These are phyloP conservation scores for Pipistrellus kuhlii DNA, from an alignment of 2,797 vertebrate genomes.

Conservation along the genomic window DNA sequence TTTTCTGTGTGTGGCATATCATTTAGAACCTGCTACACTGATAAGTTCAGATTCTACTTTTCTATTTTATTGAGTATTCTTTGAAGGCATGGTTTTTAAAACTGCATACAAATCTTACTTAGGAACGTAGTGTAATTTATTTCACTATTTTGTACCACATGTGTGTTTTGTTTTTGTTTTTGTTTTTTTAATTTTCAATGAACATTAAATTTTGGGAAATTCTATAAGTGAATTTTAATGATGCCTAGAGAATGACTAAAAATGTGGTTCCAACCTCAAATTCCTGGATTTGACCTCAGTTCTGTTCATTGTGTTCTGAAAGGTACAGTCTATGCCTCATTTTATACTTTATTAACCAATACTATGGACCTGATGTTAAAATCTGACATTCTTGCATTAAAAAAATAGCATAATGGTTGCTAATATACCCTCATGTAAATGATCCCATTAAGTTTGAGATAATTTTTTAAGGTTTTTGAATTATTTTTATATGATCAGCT, in stretches of 20 bases:
- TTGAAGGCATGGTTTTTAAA: constrained; percentile 4
- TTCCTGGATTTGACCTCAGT: constrained; percentile 60
- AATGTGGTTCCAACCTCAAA: constrained; percentile 58
- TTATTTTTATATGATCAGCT: constrained; percentile 78
- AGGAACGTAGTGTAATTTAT: neutral
- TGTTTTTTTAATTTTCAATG: neutral
- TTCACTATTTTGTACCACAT: neutral
- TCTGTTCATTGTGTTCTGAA: constrained; percentile 27
- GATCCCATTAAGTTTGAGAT: constrained; percentile 70
- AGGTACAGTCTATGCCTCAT: constrained; percentile 35
- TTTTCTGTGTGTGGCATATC: neutral
- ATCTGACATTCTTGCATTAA: constrained; percentile 62
- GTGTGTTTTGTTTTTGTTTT: neutral
- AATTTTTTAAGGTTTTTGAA: constrained; percentile 78
- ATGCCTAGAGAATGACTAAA: constrained; percentile 35
- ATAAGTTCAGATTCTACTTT: neutral
- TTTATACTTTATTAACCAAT: constrained; percentile 64
- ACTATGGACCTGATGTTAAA: constrained; percentile 74
- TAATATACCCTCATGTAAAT: constrained; percentile 70
- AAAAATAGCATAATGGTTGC: constrained; percentile 62
- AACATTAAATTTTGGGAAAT: constrained; percentile 44
- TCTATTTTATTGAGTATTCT: neutral
- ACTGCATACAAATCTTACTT: neutral
- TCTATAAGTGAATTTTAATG: neutral
- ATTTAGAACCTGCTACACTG: neutral